These are phyloP conservation scores for Harpalus rubripes DNA, from an alignment of 2,888 invertebrate species.

Conservation along the genomic window DNA sequence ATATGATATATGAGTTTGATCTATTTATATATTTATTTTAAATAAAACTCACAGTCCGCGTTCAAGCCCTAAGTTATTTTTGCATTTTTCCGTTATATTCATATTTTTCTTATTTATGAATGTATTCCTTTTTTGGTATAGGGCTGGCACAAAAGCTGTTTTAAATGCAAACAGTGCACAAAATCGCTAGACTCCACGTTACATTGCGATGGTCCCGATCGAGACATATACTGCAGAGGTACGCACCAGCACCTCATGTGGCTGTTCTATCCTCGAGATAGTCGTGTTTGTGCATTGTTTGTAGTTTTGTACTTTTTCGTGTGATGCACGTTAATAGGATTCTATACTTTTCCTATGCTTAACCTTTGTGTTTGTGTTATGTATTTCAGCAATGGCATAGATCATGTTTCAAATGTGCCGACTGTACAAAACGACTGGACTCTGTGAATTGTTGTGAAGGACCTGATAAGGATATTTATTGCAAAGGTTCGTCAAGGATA, in stretches of 20 bases:
- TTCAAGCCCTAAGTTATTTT: constrained; percentile 35
- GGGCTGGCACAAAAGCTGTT: constrained; percentile 94
- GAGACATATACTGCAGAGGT: constrained; percentile 95
- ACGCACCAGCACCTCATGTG: constrained; percentile 72
- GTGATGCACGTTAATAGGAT: constrained; percentile 42
- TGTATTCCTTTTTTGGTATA: constrained; percentile 74
- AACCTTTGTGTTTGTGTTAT: neutral
- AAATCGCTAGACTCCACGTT: constrained; percentile 92
- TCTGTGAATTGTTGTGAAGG: constrained; percentile 95
- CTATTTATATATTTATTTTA: neutral
- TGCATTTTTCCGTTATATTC: constrained; percentile 17
- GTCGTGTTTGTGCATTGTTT: constrained; percentile 65
- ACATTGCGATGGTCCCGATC: constrained; percentile 96
- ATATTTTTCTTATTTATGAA: constrained; percentile 12
- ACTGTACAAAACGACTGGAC: constrained; percentile 92
- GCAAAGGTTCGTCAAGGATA: constrained; percentile 87
- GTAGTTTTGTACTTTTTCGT: constrained; percentile 14
- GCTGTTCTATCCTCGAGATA: neutral
- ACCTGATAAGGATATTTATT: constrained; percentile 97
- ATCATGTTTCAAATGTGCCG: constrained; percentile 95
- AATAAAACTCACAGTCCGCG: neutral
- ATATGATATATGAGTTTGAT: too few relatives aligned
- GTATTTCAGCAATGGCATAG: constrained; percentile 88
- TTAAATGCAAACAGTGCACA: constrained; percentile 92
- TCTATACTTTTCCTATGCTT: neutral